Percentiles rank a stretch among this genome's conserved stretches.
Evolutionary conservation across 2,797 vertebrate species (phyloP).

Genomic region (Perodicticus potto): DNA sequence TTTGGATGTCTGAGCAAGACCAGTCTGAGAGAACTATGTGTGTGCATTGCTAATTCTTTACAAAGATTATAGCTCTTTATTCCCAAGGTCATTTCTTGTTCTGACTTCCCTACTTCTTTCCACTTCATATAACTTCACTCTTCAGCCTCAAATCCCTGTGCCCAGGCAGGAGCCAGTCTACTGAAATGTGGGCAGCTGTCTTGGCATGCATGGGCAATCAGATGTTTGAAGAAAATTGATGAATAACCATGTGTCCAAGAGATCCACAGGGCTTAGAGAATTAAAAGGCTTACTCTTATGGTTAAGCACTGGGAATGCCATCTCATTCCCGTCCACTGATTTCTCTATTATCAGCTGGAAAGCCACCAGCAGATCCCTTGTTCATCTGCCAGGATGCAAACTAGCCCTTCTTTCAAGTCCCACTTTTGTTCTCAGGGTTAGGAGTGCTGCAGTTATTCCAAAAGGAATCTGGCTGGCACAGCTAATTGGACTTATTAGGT

Average conservation of each 20-base stretch:
- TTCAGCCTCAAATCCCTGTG: conserved; percentile 57
- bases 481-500: conserved; percentile 47
- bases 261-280: conserved; percentile 64
- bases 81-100: conserved; percentile 54
- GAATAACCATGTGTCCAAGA: conserved; percentile 72
- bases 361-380: conserved; percentile 65
- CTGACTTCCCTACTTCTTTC: conserved; percentile 50
- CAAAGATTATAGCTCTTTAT: conserved; percentile 65
- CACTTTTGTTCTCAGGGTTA: conserved; percentile 65
- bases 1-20: conserved; percentile 65
- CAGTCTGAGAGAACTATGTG: conserved; percentile 25
- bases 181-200: conserved; percentile 60
- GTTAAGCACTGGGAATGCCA: conserved; percentile 72
- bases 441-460: conserved; percentile 40
- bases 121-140: conserved; percentile 53
- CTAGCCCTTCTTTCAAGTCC: conserved; percentile 75
- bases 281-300: conserved; percentile 76
- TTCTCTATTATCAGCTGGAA: conserved; percentile 74
- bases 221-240: conserved; percentile 72
- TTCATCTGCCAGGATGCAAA: conserved; percentile 71
- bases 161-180: conserved; percentile 54
- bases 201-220: conserved; percentile 74
- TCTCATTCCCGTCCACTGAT: conserved; percentile 54
- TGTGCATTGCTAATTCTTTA: conserved; percentile 55
- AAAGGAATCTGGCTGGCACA: conserved; percentile 53